Conservation (phyloP, 2,888 invertebrate genomes). For the Pecten maximus region DNA sequence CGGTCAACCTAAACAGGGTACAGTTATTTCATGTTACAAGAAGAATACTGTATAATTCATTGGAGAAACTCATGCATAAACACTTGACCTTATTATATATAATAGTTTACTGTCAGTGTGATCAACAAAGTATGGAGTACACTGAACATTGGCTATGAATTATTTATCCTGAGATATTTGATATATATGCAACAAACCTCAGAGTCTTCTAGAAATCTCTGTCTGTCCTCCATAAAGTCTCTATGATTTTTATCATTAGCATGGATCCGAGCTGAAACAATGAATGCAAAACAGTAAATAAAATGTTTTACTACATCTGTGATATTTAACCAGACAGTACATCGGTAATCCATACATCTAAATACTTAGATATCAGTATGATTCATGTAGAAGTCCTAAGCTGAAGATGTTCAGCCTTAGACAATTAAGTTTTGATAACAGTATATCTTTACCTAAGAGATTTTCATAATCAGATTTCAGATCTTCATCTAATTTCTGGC, state of each 20-base stretch:
- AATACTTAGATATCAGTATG: too few species aligned
- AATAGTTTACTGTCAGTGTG: too few species aligned
- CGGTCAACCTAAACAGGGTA: slow-evolving; percentile 63
- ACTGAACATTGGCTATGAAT: too few species aligned
- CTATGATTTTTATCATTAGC: slow-evolving; percentile 68
- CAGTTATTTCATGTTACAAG: not conserved
- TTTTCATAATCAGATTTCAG: slow-evolving; percentile 64
- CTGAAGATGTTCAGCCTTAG: not conserved
- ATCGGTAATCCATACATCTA: too few species aligned
- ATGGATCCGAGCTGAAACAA: slow-evolving; percentile 65
- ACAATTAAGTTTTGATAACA: not conserved
- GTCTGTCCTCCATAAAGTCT: slow-evolving; percentile 66
- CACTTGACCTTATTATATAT: too few species aligned
- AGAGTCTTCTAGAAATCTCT: slow-evolving; percentile 63
- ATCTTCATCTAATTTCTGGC: slow-evolving; percentile 69
- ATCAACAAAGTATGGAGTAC: too few species aligned
- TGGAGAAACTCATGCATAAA: too few species aligned
- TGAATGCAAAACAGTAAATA: not conserved
- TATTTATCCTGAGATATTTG: too few species aligned
- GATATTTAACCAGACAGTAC: too few species aligned
- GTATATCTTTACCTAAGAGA: slow-evolving; percentile 61
- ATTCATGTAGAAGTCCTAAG: too few species aligned
- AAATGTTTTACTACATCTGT: not conserved
- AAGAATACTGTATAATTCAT: too few species aligned
- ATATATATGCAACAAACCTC: slow-evolving; percentile 62